Conservation (phyloP, 2,797 vertebrate genomes). For the Sebastes nivosus region DNA sequence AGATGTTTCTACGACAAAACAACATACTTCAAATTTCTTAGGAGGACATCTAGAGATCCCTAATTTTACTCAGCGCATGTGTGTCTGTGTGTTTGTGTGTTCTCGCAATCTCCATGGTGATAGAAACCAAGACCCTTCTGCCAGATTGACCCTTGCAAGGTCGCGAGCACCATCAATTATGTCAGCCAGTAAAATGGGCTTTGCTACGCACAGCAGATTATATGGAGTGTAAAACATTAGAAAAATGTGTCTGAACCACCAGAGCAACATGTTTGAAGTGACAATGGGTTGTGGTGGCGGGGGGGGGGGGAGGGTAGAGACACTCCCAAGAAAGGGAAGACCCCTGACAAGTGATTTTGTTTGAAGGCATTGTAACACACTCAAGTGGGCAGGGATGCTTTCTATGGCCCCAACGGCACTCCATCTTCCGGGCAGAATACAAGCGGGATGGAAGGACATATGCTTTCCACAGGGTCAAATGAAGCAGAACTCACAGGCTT, state of each 20-base stretch:
- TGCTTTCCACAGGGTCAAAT: conserved; percentile 91
- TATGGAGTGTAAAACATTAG: conserved; percentile 98
- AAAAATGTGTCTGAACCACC: conserved; percentile 90
- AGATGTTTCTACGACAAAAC: conserved; percentile 2
- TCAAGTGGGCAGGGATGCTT: conserved; percentile 79
- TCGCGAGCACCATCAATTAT: conserved; percentile 86
- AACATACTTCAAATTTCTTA: not conserved
- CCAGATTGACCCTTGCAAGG: conserved; percentile 82
- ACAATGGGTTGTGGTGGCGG: conserved; percentile 62
- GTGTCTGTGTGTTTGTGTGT: conserved; percentile 32
- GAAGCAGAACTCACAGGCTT: conserved; percentile 89
- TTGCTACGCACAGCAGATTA: conserved; percentile 88
- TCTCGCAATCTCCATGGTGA: conserved; percentile 77
- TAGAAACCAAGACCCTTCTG: conserved; percentile 85
- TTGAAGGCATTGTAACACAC: conserved; percentile 86
- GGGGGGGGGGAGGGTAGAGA: conserved; percentile 70
- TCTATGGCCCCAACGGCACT: conserved; percentile 86
- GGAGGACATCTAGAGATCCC: not conserved
- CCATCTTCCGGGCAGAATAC: conserved; percentile 87
- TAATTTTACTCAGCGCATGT: not conserved
- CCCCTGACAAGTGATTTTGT: conserved; percentile 89
- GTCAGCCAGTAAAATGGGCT: conserved; percentile 85
- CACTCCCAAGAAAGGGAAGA: conserved; percentile 85
- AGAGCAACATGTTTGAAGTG: conserved; percentile 88
- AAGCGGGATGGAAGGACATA: conserved; percentile 91